Base-by-base conservation (phyloP, 2,113 vertebrate species). In the Origma solitaria region DNA sequence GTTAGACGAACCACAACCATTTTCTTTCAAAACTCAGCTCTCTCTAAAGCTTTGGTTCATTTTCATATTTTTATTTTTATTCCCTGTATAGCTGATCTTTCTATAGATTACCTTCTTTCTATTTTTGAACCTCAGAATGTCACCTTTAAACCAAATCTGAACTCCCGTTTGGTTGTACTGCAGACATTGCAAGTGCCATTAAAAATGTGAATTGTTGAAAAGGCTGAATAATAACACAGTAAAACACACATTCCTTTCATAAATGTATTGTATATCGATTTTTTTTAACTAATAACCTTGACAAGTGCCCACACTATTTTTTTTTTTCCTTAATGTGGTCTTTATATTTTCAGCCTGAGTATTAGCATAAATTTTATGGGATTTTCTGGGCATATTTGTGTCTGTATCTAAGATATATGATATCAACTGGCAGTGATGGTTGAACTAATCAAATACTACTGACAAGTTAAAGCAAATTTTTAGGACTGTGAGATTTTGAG, bases 351-450 rank as follows among this genome's bases (percentile, higher is more conserved):
- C 90, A 93, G 81, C 60, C 79, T 2, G 19, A 83, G 82, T 71
- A 96, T 94, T 95, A 96, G 47, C 92, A 93, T 96, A 95, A 95
- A 96, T 96, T 96, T 96, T 90, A 90, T 83, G 93, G 95, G 95
- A 92, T 93, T 96, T 95, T 96, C 95, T 97, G 86, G 92, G 85
- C 93, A 86, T 96, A 90, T 90, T 96, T 95, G 82, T 96, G 93
- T 96, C 92, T 93, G 82, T 88, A 95, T 96, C 92, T 90, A 44
- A 84, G 70, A 83, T 96, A 94, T 96, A 82, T 95, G 84, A 90
- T 97, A 95, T 94, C 88, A 91, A 88, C 88, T 91, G 80, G 64
- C 94, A 96, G 88, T 96, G 96, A 78, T 78, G 86, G 64, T 93
- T 91, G 77, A 87, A 83, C 88, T 87, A 95, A 96, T 96, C 78